These are phyloP conservation scores for Cerceris rybyensis DNA, from an alignment of 2,888 invertebrate genomes.

Conservation along the genomic window DNA sequence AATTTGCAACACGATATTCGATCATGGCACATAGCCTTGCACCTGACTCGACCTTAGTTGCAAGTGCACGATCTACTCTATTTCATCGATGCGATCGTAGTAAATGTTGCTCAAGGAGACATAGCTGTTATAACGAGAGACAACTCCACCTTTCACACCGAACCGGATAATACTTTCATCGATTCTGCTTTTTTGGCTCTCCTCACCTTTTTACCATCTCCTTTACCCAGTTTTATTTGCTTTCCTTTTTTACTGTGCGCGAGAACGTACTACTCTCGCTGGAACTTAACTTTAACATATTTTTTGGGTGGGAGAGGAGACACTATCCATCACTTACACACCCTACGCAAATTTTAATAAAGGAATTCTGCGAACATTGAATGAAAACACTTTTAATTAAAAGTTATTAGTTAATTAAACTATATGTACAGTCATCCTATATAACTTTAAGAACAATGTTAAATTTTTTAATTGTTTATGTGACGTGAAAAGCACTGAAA, in stretches of 20 bases:
- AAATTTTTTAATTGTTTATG: too few relatives aligned
- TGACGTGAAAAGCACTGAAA: too few relatives aligned
- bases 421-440: too few relatives aligned
- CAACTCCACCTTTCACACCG: slow-evolving; percentile 70
- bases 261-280: slow-evolving; percentile 43
- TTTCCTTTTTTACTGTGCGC: slow-evolving; percentile 63
- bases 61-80: neutral
- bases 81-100: neutral
- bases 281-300: slow-evolving; percentile 4
- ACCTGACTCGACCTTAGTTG: slow-evolving; percentile 9
- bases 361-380: too few relatives aligned
- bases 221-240: slow-evolving; percentile 60
- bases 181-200: slow-evolving; percentile 48
- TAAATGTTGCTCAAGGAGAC: neutral
- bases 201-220: slow-evolving; percentile 58
- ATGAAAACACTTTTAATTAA: too few relatives aligned
- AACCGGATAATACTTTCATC: slow-evolving; percentile 72
- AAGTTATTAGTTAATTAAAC: too few relatives aligned
- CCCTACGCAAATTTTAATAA: neutral
- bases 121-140: slow-evolving; percentile 25
- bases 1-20: slow-evolving; percentile 9
- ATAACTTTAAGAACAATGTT: too few relatives aligned
- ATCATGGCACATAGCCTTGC: slow-evolving; percentile 19
- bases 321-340: slow-evolving; percentile 1
- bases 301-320: neutral